Evolutionary conservation across 2,113 vertebrate species (phyloP).

Genomic region (Corydoras sp.): DNA sequence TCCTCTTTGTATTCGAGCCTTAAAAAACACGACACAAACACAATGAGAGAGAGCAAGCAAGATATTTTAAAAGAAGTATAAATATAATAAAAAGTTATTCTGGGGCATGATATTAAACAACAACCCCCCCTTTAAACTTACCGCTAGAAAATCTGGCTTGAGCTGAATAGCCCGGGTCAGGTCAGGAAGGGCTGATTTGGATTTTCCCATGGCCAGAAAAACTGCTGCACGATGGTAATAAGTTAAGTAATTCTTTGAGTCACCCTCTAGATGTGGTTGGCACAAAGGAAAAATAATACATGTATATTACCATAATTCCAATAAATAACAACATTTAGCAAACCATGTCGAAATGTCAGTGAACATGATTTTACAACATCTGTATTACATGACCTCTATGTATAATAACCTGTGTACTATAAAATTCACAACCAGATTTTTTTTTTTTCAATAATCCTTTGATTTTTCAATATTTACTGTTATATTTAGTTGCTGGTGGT

Average conservation of each 20-base stretch:
- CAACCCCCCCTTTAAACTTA: constrained; percentile 47
- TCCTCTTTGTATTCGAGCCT: constrained; percentile 74
- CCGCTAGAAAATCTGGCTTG: constrained; percentile 76
- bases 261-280: constrained; percentile 61
- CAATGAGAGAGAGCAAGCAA: background rate
- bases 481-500: too few relatives aligned
- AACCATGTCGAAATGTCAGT: background rate
- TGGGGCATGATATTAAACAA: too few relatives aligned
- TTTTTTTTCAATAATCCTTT: too few relatives aligned
- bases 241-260: constrained; percentile 78
- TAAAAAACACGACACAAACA: constrained; percentile 2
- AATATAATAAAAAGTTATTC: too few relatives aligned
- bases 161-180: constrained; percentile 73
- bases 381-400: too few relatives aligned
- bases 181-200: constrained; percentile 75
- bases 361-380: too few relatives aligned
- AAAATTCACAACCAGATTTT: too few relatives aligned
- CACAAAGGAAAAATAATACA: background rate
- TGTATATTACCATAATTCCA: background rate
- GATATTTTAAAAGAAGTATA: too few relatives aligned
- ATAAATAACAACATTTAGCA: background rate
- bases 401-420: too few relatives aligned
- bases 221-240: constrained; percentile 78
- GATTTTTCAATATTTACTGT: too few relatives aligned
- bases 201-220: constrained; percentile 78